These are phyloP conservation scores for Pyrocephalus nanus DNA, from an alignment of 2,797 vertebrate species.

Conservation along the genomic window DNA sequence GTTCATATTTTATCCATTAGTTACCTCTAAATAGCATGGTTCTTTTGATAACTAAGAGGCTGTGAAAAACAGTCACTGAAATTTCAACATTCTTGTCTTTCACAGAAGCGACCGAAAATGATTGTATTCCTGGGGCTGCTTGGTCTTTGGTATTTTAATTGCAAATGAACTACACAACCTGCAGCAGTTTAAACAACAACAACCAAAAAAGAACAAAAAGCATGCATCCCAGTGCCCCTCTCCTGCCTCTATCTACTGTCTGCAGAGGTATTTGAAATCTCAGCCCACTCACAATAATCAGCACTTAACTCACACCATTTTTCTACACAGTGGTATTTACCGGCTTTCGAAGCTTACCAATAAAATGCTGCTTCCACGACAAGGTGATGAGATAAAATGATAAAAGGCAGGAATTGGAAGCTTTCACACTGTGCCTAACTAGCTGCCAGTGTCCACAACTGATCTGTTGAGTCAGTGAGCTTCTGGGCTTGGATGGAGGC, in stretches of 20 bases:
- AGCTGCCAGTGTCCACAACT: neutral
- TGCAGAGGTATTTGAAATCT: neutral
- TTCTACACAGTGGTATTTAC: neutral
- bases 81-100: conserved; percentile 22
- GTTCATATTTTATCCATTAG: conserved; percentile 65
- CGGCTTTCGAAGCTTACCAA: neutral
- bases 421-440: neutral
- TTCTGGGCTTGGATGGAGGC: neutral
- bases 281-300: neutral
- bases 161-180: conserved; percentile 20
- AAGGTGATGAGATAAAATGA: conserved; percentile 11
- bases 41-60: conserved; percentile 32
- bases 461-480: neutral
- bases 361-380: neutral
- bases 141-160: conserved; percentile 29
- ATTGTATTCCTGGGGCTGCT: neutral
- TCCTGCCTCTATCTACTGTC: neutral
- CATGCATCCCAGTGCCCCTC: neutral
- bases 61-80: conserved; percentile 22
- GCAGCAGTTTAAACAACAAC: conserved; percentile 10
- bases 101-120: neutral
- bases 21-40: conserved; percentile 56
- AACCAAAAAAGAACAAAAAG: neutral
- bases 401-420: neutral
- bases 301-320: neutral